A percentile compares a stretch with the other conserved stretches of the same genome.
These are phyloP conservation scores for Micropoecilia bifurca DNA, from an alignment of 2,797 vertebrate genomes.

Conservation along the genomic window DNA sequence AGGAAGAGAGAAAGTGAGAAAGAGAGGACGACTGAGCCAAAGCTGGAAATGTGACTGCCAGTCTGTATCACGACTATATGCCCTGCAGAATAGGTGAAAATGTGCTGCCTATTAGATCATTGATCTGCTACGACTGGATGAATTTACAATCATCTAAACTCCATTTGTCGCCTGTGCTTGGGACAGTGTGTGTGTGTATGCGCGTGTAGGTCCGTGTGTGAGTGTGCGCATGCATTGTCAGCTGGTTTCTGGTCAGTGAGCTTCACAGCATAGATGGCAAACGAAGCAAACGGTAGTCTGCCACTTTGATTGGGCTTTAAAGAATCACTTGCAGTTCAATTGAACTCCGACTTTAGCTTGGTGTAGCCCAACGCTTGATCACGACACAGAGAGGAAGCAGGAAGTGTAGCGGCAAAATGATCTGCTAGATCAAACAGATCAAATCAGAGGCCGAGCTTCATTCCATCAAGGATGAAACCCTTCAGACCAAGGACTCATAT, in stretches of 20 bases:
- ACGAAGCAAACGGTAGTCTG: neutral
- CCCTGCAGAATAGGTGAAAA: constrained; percentile 38
- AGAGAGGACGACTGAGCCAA: constrained; percentile 43
- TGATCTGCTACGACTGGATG: constrained; percentile 36
- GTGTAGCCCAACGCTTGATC: neutral
- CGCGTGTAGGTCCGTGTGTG: too few species aligned
- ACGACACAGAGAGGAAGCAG: neutral
- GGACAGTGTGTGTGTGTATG: neutral
- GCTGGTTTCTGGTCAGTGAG: neutral
- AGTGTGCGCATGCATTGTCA: neutral
- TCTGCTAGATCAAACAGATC: too few species aligned
- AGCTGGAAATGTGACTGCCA: constrained; percentile 54
- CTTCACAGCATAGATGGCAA: constrained; percentile 5
- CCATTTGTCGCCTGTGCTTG: constrained; percentile 25
- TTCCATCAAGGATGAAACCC: neutral
- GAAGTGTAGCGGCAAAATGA: neutral
- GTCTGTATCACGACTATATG: constrained; percentile 55
- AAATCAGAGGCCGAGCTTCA: neutral
- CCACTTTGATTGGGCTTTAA: neutral
- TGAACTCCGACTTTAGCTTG: neutral
- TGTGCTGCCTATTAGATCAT: constrained; percentile 32
- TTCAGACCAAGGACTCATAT: neutral
- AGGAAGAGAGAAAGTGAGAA: constrained; percentile 48
- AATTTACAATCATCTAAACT: constrained; percentile 10
- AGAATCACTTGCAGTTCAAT: neutral